These are phyloP conservation scores for Sebastiscus albofasciatus DNA, from an alignment of 2,797 vertebrate genomes.

Conservation along the genomic window DNA sequence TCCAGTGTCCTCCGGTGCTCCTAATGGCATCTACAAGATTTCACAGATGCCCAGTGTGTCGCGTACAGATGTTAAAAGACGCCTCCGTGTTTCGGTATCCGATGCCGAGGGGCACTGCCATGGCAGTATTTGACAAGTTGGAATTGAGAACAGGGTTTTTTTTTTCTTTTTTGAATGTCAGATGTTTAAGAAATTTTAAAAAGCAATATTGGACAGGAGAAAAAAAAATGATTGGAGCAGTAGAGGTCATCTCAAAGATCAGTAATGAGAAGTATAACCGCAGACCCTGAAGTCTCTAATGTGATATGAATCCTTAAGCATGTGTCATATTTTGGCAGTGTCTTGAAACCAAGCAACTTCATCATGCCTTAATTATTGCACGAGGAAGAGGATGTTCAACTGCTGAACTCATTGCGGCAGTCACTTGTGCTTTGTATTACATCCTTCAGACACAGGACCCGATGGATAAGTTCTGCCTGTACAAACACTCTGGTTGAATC, in stretches of 20 bases:
- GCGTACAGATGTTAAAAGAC: no score
- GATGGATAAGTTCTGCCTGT: slow-evolving; percentile 25
- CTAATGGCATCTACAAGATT: no score
- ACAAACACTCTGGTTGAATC: slow-evolving; percentile 53
- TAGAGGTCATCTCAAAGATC: slow-evolving; percentile 3
- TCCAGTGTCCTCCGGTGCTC: no score
- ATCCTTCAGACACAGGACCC: slow-evolving; percentile 42
- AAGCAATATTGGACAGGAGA: neutral
- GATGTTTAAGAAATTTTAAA: neutral
- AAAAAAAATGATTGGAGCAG: neutral
- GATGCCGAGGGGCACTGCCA: no score
- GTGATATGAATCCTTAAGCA: slow-evolving; percentile 10
- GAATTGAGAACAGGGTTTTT: no score
- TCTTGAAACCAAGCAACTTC: slow-evolving; percentile 25
- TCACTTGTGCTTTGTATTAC: slow-evolving; percentile 16
- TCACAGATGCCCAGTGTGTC: no score
- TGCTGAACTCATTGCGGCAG: slow-evolving; percentile 42
- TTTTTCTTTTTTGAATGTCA: neutral
- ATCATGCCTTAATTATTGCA: slow-evolving; percentile 29
- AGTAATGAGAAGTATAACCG: slow-evolving; percentile 2
- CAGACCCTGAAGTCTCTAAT: slow-evolving; percentile 14
- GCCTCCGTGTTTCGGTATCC: no score
- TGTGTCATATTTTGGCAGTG: slow-evolving; percentile 9
- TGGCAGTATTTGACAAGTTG: no score
- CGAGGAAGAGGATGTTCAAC: slow-evolving; percentile 35